A percentile compares a stretch with the other conserved stretches of the same genome.
phyloP scores from a whole-genome alignment of 2,888 invertebrate genomes.

The Eucera pruinosa region DNA sequence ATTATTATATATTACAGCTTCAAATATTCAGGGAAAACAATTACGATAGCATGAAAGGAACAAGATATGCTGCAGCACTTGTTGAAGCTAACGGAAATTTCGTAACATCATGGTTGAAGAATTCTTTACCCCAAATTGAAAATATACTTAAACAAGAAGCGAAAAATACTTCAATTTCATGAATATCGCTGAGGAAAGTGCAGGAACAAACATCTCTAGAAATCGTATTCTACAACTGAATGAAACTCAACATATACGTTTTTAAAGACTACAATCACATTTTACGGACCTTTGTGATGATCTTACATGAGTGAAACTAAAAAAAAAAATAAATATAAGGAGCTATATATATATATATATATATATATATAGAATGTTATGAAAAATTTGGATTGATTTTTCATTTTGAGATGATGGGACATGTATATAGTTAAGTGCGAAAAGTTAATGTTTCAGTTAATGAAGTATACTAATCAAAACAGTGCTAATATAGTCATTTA shows the following conservation, averaged over 20 bases:
- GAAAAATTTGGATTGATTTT: too few species aligned
- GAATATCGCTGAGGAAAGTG: neutral
- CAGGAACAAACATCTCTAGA: neutral
- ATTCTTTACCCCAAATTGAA: conserved; percentile 71
- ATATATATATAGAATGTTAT: too few species aligned
- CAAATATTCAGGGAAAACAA: conserved; percentile 74
- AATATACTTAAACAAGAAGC: conserved; percentile 60
- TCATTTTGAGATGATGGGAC: too few species aligned
- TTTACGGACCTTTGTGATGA: neutral
- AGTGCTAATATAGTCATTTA: too few species aligned
- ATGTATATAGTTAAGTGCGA: too few species aligned
- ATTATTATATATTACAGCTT: conserved; percentile 68
- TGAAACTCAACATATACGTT: neutral
- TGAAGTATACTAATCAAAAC: too few species aligned
- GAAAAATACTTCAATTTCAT: neutral
- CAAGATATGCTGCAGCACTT: conserved; percentile 74
- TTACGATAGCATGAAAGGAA: conserved; percentile 74
- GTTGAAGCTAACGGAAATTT: conserved; percentile 77
- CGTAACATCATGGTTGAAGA: conserved; percentile 73
- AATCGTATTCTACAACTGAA: neutral
- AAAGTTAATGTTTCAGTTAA: too few species aligned
- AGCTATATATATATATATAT: too few species aligned
- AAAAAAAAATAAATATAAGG: too few species aligned
- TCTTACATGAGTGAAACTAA: too few species aligned
- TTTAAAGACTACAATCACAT: neutral